These are phyloP conservation scores for Nasonia vitripennis DNA, from an alignment of 1,140 invertebrate genomes.

Conservation along the genomic window DNA sequence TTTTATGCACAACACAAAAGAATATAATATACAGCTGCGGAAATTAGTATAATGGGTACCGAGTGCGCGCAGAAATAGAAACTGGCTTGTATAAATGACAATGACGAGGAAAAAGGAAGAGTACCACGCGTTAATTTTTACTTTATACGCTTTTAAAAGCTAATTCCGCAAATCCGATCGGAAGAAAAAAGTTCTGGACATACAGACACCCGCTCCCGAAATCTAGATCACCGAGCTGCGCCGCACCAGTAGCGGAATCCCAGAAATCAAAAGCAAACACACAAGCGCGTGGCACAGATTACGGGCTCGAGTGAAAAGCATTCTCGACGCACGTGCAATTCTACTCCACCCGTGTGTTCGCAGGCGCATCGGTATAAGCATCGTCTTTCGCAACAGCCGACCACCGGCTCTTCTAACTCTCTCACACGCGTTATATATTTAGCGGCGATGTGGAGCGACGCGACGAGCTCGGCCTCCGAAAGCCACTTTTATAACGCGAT, in stretches of 20 bases:
- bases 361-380: neutral
- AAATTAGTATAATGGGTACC: neutral
- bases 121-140: no score
- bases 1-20: neutral
- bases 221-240: neutral
- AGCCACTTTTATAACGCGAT: conserved; percentile 45
- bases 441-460: conserved; percentile 31
- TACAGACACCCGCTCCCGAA: neutral
- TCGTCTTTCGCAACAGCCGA: conserved; percentile 10
- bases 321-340: neutral
- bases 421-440: conserved; percentile 30
- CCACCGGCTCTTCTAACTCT: neutral
- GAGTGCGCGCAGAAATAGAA: neutral
- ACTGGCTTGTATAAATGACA: neutral
- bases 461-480: neutral
- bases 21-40: neutral
- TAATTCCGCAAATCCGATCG: no score
- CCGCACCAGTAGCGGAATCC: neutral
- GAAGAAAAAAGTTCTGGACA: no score
- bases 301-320: no score
- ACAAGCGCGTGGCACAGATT: no score
- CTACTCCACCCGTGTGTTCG: conserved; percentile 1
- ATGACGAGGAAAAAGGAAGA: neutral
- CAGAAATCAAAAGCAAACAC: neutral
- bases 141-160: no score